A percentile compares a stretch with the other conserved stretches of the same genome.
phyloP scores from a whole-genome alignment of 1,140 invertebrate genomes.

The Philotrypesis tridentata region DNA sequence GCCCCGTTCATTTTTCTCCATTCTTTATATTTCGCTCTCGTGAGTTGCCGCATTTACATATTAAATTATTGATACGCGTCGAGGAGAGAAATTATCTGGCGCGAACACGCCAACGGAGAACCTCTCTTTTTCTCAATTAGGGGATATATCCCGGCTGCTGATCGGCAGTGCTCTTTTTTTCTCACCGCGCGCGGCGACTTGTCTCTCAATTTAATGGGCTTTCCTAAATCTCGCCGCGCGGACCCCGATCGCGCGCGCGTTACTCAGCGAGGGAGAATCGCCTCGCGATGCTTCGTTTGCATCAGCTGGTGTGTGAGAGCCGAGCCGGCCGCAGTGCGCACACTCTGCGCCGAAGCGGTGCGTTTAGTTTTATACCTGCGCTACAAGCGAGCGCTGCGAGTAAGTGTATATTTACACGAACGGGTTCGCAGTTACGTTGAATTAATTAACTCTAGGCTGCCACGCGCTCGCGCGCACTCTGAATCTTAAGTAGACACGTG shows the following conservation, averaged over 20 bases:
- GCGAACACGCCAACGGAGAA: conserved; percentile 19
- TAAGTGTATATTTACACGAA: conserved; percentile 45
- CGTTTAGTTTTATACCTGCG: background rate
- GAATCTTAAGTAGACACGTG: conserved; percentile 57
- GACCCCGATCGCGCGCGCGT: background rate
- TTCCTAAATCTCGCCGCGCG: conserved; percentile 39
- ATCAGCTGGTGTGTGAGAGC: background rate
- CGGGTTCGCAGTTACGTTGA: conserved; percentile 52
- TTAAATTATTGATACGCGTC: conserved; percentile 37
- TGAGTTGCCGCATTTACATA: conserved; percentile 27
- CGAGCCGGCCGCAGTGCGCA: too few species aligned
- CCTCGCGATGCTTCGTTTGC: background rate
- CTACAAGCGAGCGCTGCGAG: background rate
- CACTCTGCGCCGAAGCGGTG: too few species aligned
- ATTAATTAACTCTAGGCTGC: conserved; percentile 57
- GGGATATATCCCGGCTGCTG: background rate
- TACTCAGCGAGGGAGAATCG: background rate
- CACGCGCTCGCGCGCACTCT: conserved; percentile 30
- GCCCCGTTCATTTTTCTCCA: background rate
- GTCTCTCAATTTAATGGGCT: conserved; percentile 41
- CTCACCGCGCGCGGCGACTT: background rate
- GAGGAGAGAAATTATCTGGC: conserved; percentile 29
- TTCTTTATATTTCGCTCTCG: background rate
- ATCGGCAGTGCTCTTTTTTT: background rate
- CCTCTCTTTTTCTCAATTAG: conserved; percentile 32